Evolutionary conservation across 1,140 invertebrate species (phyloP).

Genomic region (Cyclina sinensis): DNA sequence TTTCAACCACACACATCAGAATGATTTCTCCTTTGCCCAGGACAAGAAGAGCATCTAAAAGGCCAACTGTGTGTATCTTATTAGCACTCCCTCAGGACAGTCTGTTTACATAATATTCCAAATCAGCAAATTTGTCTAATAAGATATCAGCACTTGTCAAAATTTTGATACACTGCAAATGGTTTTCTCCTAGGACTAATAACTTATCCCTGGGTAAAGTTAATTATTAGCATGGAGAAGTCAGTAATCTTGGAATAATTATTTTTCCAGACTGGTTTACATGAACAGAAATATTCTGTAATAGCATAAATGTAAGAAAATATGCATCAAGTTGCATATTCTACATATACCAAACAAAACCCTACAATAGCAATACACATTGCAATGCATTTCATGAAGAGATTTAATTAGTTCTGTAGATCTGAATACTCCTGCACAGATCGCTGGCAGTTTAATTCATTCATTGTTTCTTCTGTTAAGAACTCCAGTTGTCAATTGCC

Average conservation of each 20-base stretch:
- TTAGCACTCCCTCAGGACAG: neutral
- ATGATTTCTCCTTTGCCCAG: too few relatives aligned
- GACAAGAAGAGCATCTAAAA: too few relatives aligned
- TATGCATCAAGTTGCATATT: neutral
- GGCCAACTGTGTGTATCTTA: too few relatives aligned
- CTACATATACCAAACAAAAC: too few relatives aligned
- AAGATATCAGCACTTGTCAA: slow-evolving; percentile 29
- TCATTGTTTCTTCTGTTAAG: too few relatives aligned
- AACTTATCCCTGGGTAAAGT: neutral
- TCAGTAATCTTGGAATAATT: slow-evolving; percentile 24
- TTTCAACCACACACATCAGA: too few relatives aligned
- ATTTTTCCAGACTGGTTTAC: neutral
- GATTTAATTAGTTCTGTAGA: too few relatives aligned
- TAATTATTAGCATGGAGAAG: neutral
- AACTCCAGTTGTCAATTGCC: too few relatives aligned
- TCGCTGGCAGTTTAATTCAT: too few relatives aligned
- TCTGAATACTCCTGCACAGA: too few relatives aligned
- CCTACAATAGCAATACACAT: neutral
- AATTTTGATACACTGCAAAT: slow-evolving; percentile 19
- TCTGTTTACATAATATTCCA: slow-evolving; percentile 25
- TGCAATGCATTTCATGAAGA: too few relatives aligned
- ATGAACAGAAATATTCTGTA: slow-evolving; percentile 13
- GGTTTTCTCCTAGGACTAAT: neutral
- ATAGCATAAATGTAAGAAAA: neutral
- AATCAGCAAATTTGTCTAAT: slow-evolving; percentile 25